These are phyloP conservation scores for Ophion obscuratus DNA, from an alignment of 2,888 invertebrate genomes.

Conservation along the genomic window DNA sequence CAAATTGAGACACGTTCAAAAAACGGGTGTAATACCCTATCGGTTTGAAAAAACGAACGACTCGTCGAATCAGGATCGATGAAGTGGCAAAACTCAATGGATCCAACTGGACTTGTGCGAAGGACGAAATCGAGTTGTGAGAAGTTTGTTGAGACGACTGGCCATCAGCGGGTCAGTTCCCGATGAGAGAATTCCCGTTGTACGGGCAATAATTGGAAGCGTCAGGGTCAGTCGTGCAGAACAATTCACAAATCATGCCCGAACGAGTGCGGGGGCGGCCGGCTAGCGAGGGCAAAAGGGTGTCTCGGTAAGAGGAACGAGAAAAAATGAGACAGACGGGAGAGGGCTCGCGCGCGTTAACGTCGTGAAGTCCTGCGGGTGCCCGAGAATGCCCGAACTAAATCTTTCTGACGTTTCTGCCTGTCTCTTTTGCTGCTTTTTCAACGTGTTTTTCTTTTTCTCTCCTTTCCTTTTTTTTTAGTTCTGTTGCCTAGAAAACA, in stretches of 20 bases:
- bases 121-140: neutral
- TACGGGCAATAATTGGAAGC: conserved; percentile 72
- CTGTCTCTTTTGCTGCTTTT: conserved; percentile 52
- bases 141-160: conserved; percentile 39
- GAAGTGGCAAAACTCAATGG: conserved; percentile 8
- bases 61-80: conserved; percentile 24
- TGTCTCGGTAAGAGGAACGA: conserved; percentile 43
- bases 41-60: conserved; percentile 1
- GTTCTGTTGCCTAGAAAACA: conserved; percentile 74
- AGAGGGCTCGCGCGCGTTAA: conserved; percentile 69
- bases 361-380: conserved; percentile 73
- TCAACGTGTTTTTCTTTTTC: conserved; percentile 29
- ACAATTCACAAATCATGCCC: conserved; percentile 74
- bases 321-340: conserved; percentile 50
- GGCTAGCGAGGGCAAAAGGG: conserved; percentile 24
- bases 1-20: too few relatives aligned
- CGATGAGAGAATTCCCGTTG: conserved; percentile 53
- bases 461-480: conserved; percentile 39
- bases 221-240: conserved; percentile 73
- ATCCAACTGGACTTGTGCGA: neutral
- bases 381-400: conserved; percentile 73
- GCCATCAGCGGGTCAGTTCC: conserved; percentile 34
- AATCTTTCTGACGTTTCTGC: conserved; percentile 77
- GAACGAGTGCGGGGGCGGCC: conserved; percentile 39
- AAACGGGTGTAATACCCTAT: too few relatives aligned